phyloP scores from a whole-genome alignment of 2,797 vertebrate species.

The Sebastes minor region DNA sequence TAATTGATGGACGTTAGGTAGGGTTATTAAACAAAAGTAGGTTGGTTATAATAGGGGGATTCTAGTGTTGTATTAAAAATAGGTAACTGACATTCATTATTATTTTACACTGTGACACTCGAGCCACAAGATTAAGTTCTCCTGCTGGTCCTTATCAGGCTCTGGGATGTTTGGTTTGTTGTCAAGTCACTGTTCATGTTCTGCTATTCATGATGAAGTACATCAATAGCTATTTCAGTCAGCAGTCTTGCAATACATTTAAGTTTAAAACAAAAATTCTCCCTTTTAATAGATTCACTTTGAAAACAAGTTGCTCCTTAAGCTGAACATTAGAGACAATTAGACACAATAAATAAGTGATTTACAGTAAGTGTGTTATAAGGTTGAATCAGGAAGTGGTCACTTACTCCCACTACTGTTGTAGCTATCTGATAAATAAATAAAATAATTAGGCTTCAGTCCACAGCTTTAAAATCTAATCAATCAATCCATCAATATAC shows the following conservation, averaged over 20 bases:
- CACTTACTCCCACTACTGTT: neutral
- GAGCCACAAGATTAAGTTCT: constrained; percentile 11
- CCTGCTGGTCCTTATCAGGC: neutral
- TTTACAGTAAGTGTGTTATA: neutral
- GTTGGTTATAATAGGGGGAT: neutral
- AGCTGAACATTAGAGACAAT: neutral
- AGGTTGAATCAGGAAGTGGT: neutral
- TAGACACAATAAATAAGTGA: neutral
- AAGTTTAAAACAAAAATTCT: neutral
- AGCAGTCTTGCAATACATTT: neutral
- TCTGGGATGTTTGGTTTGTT: neutral
- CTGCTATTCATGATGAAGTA: neutral
- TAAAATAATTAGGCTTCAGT: neutral
- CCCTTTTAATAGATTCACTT: neutral
- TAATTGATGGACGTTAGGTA: neutral
- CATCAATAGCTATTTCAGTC: neutral
- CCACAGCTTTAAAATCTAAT: neutral
- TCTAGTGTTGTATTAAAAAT: neutral
- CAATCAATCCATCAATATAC: neutral
- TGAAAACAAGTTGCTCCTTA: neutral
- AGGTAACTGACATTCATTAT: neutral
- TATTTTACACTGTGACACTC: neutral
- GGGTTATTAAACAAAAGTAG: neutral
- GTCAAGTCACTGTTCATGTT: neutral
- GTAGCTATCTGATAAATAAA: neutral